Base-by-base conservation (phyloP, 2,888 invertebrate genomes). In the Macropis europaea region DNA sequence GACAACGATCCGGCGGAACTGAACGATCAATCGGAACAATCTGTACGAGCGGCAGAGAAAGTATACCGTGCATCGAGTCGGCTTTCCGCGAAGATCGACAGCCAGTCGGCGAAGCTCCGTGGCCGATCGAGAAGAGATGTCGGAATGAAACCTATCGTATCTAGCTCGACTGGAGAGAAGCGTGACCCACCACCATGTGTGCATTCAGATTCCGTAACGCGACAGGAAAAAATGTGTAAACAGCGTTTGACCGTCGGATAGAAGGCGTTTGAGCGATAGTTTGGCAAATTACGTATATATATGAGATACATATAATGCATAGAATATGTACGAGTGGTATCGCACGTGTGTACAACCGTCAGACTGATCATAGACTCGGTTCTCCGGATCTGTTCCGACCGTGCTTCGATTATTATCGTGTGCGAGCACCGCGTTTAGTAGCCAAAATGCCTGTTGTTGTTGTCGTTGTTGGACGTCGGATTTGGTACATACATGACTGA, bases 401-500 rank as follows among this genome's bases (percentile, higher is more conserved):
- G 67, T 67, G 67, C 57, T 56, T 67, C 57, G 61, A 56, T 61
- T 60, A 60, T 71, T 36, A 70, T 76, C 76, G 72, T 77, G 72
- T 75, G 76, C 79, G 78, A 74, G 74, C 79, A 79, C 75, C 81
- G 82, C 80, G 73, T 71, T 76, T 63, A 75, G 73, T 76, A 82
- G 82, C 82, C 82, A 69, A 75, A 79, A 77, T 73, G 75, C 79
- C 82, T 82, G 84, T 69, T 66, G 66, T 52, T 47, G 47, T 54
- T 42, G 54, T 54, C 30, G 54, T 57, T 69, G 69, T 82, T 86
- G 90, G 90, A 90, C 89, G 90, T 89, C 89, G 89, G 88, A 89
- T 90, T 89, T 87, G 90, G 89, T 92, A 92, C 92, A 92, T 92
- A 92, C 92, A 92, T 92, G 92, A 94, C 95, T 94, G 93, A 98